Evolutionary conservation across 2,888 invertebrate genomes (phyloP), one percentile per base, ranked within the genome.

Genomic region (Oxytorus armatus): DNA sequence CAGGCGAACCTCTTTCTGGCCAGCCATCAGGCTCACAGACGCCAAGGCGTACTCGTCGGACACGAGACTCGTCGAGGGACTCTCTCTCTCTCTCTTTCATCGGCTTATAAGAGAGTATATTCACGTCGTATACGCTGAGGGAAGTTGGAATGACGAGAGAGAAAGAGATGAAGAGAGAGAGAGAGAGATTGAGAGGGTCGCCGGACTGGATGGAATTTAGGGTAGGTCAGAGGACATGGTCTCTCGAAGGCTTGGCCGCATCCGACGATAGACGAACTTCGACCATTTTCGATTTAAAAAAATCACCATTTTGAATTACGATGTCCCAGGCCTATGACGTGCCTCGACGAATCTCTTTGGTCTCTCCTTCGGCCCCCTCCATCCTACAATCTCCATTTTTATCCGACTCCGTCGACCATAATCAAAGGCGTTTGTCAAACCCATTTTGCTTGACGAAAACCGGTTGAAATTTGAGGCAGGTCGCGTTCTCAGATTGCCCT

Each of bases 121-220:
- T 57, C 47, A 7, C 33, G 29, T 63, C 42, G 33, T 85, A 81
- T 55, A 55, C 21, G 73, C 76, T 68, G 78, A 65, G 74, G 74
- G 55, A 61, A 76, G 72, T 76, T 73, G 21, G 47, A 33, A 83
- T 75, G 44, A 75, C 63, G 57, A 47, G 49, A 57, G 51, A 23
- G 33, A 8, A 8, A 23, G 59, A 51, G 16, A n/a, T 36, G 23
- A 57, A 18, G 59, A 61, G 23, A 47, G 36, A 63, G 39, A 68
- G 65, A 42, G 29, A 69, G 18, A 16, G 70, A 74, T 21, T 18
- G 47, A 78, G 76, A 63, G 69, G 73, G 63, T 73, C 80, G 65
- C 70, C 79, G 61, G 83, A 74, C 69, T 84, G 85, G 70, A 25
- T 84, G 86, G 87, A 89, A 88, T 89, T 88, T 88, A 86, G 89